These are phyloP conservation scores for Brachyhypopomus occidentalis DNA, from an alignment of 2,113 vertebrate genomes.

Conservation along the genomic window DNA sequence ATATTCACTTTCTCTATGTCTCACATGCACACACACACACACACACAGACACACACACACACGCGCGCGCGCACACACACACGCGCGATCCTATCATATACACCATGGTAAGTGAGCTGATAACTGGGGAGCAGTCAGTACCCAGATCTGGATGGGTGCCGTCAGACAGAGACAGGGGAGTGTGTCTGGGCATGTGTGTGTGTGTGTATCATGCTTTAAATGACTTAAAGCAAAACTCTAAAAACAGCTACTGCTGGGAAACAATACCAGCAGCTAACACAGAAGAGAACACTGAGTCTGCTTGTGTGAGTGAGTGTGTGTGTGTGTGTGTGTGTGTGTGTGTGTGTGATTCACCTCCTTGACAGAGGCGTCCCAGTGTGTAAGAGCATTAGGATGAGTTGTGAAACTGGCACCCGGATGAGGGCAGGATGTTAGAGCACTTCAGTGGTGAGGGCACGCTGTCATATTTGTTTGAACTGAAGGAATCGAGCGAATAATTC, in stretches of 20 bases:
- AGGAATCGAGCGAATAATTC: slow-evolving; percentile 27
- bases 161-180: neutral
- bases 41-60: neutral
- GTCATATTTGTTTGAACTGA: neutral
- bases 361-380: neutral
- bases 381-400: slow-evolving; percentile 1
- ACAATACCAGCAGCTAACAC: neutral
- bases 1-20: neutral
- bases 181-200: slow-evolving; percentile 43
- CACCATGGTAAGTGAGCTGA: slow-evolving; percentile 12
- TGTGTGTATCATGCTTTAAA: slow-evolving; percentile 24
- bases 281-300: neutral
- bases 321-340: slow-evolving; percentile 26
- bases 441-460: slow-evolving; percentile 20
- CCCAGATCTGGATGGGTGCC: slow-evolving; percentile 14
- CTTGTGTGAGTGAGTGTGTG: no score
- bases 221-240: slow-evolving; percentile 4
- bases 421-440: slow-evolving; percentile 24
- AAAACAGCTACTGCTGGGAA: slow-evolving; percentile 12
- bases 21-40: neutral
- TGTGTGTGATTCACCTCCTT: neutral
- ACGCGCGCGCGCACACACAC: neutral
- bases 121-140: slow-evolving; percentile 16
- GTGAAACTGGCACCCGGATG: slow-evolving; percentile 22
- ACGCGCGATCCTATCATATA: slow-evolving; percentile 5